Base-by-base conservation (phyloP, 2,888 invertebrate genomes). In the Trilocha varians region DNA sequence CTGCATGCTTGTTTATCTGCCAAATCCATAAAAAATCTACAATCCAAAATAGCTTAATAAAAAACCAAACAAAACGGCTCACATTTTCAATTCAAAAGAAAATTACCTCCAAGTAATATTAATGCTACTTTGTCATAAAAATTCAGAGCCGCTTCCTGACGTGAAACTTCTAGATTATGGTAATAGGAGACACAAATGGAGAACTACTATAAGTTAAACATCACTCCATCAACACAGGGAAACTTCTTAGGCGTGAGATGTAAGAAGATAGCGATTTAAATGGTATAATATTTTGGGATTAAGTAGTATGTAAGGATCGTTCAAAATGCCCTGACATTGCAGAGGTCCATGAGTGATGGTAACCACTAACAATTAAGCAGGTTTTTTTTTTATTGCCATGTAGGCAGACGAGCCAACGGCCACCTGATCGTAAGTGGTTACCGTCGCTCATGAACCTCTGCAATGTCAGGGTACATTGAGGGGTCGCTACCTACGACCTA, bases 101-200 rank as follows among this genome's bases (percentile, higher is more conserved):
- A 25, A 25, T 25, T 25, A 25, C 11, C 11, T 25, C 25, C 25
- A 25, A 25, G 25, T 25, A 16, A 36, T 45, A 44, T 53, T 50
- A 43, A 43, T 42, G 51, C 47, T 47, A 41, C 44, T 50, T 44
- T 40, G 42, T 44, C 8, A 25, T 25, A 25, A 25, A 25, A 25
- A 25, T 25, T 25, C 25, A 25, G 11, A 11, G 11, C 25, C 25
- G 25, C 5, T 25, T 25, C 25, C 25, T 25, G 25, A 25, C 25
- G 25, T 34, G 14, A 11, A 25, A 17, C 36, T 45, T 38, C 36
- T 36, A 41, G 38, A 39, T 42, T 48, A 47, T 48, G 49, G 49
- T 57, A 59, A 59, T 59, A 55, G 52, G 46, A 49, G 48, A 49
- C 55, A 55, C 51, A 59, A 59, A 59, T 55, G 50, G 39, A 52